Evolutionary conservation across 2,113 vertebrate genomes (phyloP).

Genomic region (Hypomesus transpacificus): DNA sequence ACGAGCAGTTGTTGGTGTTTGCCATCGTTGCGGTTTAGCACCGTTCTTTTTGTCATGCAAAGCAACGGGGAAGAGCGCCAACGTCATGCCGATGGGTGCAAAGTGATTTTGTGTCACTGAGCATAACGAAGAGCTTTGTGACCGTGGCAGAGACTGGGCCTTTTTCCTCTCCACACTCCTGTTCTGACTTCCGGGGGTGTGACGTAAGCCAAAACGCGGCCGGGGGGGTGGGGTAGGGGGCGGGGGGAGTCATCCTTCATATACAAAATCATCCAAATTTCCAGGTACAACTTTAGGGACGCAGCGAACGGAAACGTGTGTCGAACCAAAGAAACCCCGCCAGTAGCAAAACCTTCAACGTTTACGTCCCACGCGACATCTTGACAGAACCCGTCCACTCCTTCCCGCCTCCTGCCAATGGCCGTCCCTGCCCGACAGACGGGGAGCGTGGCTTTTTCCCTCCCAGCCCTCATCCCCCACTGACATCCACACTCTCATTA

Average conservation of each 20-base stretch:
- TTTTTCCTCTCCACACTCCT: neutral
- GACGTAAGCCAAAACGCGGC: neutral
- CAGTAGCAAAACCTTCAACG: neutral
- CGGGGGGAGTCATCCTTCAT: no score
- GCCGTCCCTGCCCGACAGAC: slow-evolving; percentile 24
- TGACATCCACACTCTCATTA: slow-evolving; percentile 53
- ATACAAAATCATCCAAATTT: neutral
- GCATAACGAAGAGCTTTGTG: neutral
- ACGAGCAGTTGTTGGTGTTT: slow-evolving; percentile 64
- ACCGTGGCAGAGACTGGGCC: neutral
- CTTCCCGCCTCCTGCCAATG: neutral
- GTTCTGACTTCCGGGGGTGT: neutral
- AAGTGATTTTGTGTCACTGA: neutral
- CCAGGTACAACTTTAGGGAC: neutral
- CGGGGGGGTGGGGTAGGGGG: neutral
- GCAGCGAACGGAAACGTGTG: no score
- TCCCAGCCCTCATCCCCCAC: slow-evolving; percentile 31
- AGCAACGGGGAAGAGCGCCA: slow-evolving; percentile 42
- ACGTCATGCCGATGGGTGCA: slow-evolving; percentile 31
- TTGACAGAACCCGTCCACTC: slow-evolving; percentile 27
- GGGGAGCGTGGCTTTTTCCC: slow-evolving; percentile 43
- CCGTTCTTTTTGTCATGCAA: slow-evolving; percentile 39
- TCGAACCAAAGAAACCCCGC: neutral
- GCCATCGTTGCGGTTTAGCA: slow-evolving; percentile 50
- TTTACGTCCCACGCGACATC: neutral